Conservation (phyloP, 2,113 vertebrate species). For the Arvicanthis niloticus region DNA sequence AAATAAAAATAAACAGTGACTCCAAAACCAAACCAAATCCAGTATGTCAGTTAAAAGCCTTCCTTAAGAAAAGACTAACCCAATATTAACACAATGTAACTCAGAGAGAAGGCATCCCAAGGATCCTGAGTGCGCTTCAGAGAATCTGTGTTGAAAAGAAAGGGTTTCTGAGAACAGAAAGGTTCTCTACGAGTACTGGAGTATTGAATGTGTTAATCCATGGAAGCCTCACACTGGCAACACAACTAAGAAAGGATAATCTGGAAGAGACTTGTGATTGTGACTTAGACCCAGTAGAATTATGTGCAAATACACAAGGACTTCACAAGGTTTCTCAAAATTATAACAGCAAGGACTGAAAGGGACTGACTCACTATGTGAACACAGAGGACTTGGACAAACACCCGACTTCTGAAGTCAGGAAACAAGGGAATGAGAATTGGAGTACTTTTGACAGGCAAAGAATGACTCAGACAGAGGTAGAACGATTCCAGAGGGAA, state of each 20-base stretch:
- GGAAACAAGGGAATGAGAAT: not conserved
- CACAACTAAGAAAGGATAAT: not conserved
- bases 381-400: not conserved
- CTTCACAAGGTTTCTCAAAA: not conserved
- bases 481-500: no score
- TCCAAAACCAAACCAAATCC: slow-evolving; percentile 19
- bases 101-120: not conserved
- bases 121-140: not conserved
- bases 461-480: not conserved
- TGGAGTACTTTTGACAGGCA: not conserved
- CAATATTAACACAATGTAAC: not conserved
- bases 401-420: not conserved
- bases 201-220: not conserved
- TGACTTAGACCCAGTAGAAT: not conserved
- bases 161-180: not conserved
- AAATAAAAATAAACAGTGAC: slow-evolving; percentile 15
- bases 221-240: not conserved
- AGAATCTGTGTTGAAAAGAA: not conserved
- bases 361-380: not conserved
- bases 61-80: not conserved
- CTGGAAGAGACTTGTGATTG: not conserved
- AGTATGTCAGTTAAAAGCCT: not conserved
- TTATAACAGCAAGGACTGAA: not conserved
- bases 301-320: not conserved
- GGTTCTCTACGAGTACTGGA: not conserved